Percentiles rank a stretch among this genome's conserved stretches.
Evolutionary conservation across 1,140 invertebrate genomes (phyloP).

Genomic region (Euglossa dilemma): DNA sequence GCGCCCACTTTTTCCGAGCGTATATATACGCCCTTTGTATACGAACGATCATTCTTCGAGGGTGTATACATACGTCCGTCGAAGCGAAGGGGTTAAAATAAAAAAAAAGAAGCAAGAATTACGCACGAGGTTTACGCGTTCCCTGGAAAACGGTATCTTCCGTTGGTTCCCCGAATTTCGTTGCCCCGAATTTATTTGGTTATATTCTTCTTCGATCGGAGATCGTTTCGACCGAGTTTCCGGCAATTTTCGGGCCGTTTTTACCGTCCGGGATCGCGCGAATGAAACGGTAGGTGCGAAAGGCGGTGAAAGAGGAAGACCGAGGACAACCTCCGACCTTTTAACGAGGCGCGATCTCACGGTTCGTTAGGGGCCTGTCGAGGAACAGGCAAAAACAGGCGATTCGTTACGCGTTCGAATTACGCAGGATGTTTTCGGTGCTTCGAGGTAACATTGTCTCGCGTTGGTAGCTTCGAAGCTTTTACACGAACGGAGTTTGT

Average conservation of each 20-base stretch:
- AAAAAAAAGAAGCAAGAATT: too few relatives aligned
- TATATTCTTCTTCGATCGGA: too few relatives aligned
- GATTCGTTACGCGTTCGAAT: constrained; percentile 41
- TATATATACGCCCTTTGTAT: too few relatives aligned
- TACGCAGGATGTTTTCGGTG: neutral
- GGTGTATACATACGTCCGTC: too few relatives aligned
- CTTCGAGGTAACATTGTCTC: too few relatives aligned
- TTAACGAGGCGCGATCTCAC: constrained; percentile 55
- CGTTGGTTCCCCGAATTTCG: neutral
- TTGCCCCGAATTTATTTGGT: constrained; percentile 10
- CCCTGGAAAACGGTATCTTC: constrained; percentile 17
- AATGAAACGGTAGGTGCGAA: neutral
- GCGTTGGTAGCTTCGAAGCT: too few relatives aligned
- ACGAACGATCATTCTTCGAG: too few relatives aligned
- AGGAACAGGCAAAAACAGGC: constrained; percentile 30
- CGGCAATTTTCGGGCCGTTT: neutral
- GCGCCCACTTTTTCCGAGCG: too few relatives aligned
- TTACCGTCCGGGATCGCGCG: too few relatives aligned
- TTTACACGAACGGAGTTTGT: too few relatives aligned
- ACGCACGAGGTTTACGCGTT: neutral
- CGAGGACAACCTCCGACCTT: constrained; percentile 23
- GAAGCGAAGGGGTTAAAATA: too few relatives aligned
- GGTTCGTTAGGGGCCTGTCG: constrained; percentile 22
- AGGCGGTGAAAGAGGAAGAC: neutral
- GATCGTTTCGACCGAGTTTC: neutral